Evolutionary conservation across 2,888 invertebrate genomes (phyloP).

Genomic region (Hypomecis atomaria): DNA sequence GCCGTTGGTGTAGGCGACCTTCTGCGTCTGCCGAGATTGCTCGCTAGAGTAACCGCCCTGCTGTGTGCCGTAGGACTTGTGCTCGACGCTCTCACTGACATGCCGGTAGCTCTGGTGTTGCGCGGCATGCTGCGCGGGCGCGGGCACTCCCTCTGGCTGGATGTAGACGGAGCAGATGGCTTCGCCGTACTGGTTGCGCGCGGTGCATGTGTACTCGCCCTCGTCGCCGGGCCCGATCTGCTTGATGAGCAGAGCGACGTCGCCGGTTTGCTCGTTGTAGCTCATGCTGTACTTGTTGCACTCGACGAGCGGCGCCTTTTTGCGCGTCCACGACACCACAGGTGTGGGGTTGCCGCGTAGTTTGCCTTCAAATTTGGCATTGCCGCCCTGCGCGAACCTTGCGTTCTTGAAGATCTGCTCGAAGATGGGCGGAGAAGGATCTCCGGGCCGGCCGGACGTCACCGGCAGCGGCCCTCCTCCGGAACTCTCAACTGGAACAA

Average conservation of each 20-base stretch:
- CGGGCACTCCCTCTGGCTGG: slow-evolving; percentile 93
- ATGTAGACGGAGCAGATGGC: slow-evolving; percentile 98
- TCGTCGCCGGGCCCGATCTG: slow-evolving; percentile 98
- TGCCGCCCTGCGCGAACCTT: slow-evolving; percentile 97
- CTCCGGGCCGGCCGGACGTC: slow-evolving; percentile 85
- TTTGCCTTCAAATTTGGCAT: slow-evolving; percentile 96
- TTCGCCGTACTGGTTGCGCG: slow-evolving; percentile 97
- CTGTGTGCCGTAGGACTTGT: slow-evolving; percentile 85
- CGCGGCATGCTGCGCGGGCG: slow-evolving; percentile 83
- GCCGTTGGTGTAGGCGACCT: slow-evolving; percentile 90
- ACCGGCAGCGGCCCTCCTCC: slow-evolving; percentile 74
- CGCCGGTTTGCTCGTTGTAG: slow-evolving; percentile 95
- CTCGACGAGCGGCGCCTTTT: slow-evolving; percentile 92
- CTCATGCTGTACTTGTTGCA: slow-evolving; percentile 95
- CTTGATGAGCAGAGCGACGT: slow-evolving; percentile 95
- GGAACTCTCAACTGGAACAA: slow-evolving; percentile 87
- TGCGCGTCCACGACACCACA: slow-evolving; percentile 95
- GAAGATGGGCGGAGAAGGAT: slow-evolving; percentile 96
- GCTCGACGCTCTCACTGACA: slow-evolving; percentile 85
- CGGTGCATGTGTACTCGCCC: slow-evolving; percentile 98
- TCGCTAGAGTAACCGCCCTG: slow-evolving; percentile 75
- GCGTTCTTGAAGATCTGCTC: slow-evolving; percentile 98
- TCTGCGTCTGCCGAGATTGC: slow-evolving; percentile 80
- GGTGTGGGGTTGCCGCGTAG: slow-evolving; percentile 96
- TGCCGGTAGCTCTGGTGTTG: slow-evolving; percentile 88